Evolutionary conservation across 1,140 invertebrate species (phyloP).

Genomic region (Camponotus pennsylvanicus): DNA sequence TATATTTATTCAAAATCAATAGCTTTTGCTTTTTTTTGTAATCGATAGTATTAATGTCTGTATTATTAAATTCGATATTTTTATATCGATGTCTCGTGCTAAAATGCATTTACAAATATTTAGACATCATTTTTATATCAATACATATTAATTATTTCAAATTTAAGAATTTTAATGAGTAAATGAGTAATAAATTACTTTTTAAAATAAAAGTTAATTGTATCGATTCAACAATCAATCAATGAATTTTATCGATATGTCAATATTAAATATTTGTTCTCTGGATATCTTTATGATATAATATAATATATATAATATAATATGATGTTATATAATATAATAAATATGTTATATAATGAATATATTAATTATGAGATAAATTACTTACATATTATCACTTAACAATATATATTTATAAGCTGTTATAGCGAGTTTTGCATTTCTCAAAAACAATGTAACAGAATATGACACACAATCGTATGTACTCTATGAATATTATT

Average conservation of each 20-base stretch:
- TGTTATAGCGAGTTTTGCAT: background rate
- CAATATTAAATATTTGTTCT: too few species aligned
- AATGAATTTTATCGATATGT: background rate
- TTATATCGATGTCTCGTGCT: background rate
- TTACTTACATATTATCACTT: background rate
- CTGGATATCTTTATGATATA: too few species aligned
- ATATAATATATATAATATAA: too few species aligned
- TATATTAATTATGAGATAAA: background rate
- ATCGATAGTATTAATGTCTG: too few species aligned
- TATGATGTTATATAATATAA: too few species aligned
- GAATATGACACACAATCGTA: background rate
- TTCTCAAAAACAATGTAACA: background rate
- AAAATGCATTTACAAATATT: background rate
- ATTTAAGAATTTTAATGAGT: background rate
- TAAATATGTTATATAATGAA: background rate
- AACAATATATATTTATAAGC: background rate
- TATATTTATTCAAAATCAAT: background rate
- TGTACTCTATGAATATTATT: too few species aligned
- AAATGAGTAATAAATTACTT: background rate
- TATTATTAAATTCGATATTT: too few species aligned
- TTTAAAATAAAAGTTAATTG: background rate
- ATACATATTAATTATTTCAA: background rate
- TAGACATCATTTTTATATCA: background rate
- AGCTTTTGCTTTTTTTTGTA: background rate
- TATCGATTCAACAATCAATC: background rate